Evolutionary conservation across 2,797 vertebrate genomes (phyloP), one percentile per base, ranked within the genome.

Genomic region (Periparus ater): DNA sequence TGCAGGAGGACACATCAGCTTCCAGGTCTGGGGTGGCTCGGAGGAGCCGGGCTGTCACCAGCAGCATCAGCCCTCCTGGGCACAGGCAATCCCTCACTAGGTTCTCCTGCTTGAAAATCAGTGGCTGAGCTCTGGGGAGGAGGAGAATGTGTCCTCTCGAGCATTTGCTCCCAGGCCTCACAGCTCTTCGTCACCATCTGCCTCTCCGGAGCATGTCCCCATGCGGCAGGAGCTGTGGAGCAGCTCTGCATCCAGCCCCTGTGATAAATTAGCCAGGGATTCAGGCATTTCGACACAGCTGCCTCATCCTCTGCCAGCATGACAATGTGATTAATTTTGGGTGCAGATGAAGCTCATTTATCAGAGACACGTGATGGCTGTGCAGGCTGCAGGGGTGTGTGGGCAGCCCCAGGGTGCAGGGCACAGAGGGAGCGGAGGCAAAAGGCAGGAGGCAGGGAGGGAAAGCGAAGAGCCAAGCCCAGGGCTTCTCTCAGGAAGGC

Each of bases 291-390:
- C 22, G 1, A 44, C 2, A 4, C 95, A 94, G 95, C 94, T 96
- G 93, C 93, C 91, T 96, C 91, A 96, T 94, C 82, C 50, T 32
- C 92, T 86, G 95, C 92, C 38, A 38, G 70, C 86, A 74, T 71
- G 79, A 88, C 95, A 93, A 91, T 62, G 89, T 89, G 93, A 97
- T 95, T 95, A 96, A 96, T 91, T 94, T 38, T 77, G 85, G 90
- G 88, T 82, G 92, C 93, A 65, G 81, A 85, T 93, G 91, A 85
- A 96, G 81, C 95, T 96, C 95, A 78, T 95, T 96, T 93, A 80
- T 96, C 96, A 96, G 34, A 34, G 70, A 72, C 96, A 95, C 14
- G 44, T 93, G 96, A 89, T 1, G 20, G 65, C 27, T 11, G 7
- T 0, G 16, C 5, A 12, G 84, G 85, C 58, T 34, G 86, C 55